Evolutionary conservation across 2,888 invertebrate species (phyloP), one percentile per base, ranked within the genome.

Genomic region (Actias luna): DNA sequence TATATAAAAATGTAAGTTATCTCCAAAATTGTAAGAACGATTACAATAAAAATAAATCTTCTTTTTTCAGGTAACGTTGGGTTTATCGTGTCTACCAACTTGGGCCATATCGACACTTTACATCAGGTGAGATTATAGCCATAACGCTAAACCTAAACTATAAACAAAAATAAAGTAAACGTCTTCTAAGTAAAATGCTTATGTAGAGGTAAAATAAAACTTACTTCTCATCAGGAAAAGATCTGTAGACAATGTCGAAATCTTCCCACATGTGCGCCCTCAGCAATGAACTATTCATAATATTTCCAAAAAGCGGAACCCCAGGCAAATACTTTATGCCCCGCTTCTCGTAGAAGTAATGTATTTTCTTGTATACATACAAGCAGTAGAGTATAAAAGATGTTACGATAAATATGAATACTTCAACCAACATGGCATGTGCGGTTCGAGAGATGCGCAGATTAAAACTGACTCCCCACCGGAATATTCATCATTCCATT

Each of bases 161-260:
- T n/a, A n/a, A n/a, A n/a, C n/a, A n/a, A n/a, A n/a, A n/a, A n/a
- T n/a, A n/a, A n/a, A n/a, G n/a, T n/a, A n/a, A n/a, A n/a, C n/a
- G n/a, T n/a, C n/a, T n/a, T n/a, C n/a, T n/a, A n/a, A n/a, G n/a
- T n/a, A n/a, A n/a, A n/a, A n/a, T n/a, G n/a, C 18, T 42, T 5
- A 42, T n/a, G 18, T 42, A 8, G 3, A 50, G 12, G 3, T 10
- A 22, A 57, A 57, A 57, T 29, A 35, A 36, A 3, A 68, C 71
- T 68, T 65, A 80, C 82, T 72, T 79, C 67, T 87, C 86, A 65
- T 78, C 73, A 1, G 84, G 83, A 52, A 79, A 83, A 4, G 77
- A 73, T 27, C 63, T 72, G 46, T 83, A 82, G 4, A 78, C 69
- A 1, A 64, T 73, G 61, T 78, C 72, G 0, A 83, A 61, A 25